phyloP scores from a whole-genome alignment of 2,797 vertebrate genomes.

The Ceryle rudis region DNA sequence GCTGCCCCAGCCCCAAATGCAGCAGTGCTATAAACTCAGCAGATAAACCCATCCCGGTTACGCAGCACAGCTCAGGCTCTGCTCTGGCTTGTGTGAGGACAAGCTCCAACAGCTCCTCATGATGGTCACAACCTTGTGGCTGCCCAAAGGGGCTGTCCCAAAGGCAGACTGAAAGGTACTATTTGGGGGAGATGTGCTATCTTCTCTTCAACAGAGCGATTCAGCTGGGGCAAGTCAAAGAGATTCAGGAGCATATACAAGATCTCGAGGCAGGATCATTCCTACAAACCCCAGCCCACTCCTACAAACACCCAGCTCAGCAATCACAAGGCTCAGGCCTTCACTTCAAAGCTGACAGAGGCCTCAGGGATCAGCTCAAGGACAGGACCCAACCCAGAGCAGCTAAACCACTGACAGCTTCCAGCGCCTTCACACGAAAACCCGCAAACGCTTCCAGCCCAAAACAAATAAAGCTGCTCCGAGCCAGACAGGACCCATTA shows the following conservation, averaged over 20 bases:
- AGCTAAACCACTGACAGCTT: not conserved
- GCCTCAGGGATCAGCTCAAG: not conserved
- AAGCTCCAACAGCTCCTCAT: not conserved
- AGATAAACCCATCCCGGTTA: not conserved
- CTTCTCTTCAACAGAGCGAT: not conserved
- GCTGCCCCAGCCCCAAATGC: not conserved
- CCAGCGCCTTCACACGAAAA: not conserved
- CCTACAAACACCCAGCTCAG: not conserved
- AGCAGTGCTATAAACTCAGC: not conserved
- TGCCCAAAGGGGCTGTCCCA: not conserved
- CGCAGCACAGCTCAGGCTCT: not conserved
- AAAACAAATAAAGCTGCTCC: slow-evolving; percentile 5
- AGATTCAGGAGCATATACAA: not conserved
- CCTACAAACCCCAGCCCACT: not conserved
- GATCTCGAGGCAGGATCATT: not conserved
- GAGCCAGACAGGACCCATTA: slow-evolving; percentile 18
- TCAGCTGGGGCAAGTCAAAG: not conserved
- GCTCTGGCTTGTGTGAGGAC: not conserved
- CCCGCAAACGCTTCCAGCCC: not conserved
- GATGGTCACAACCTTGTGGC: not conserved
- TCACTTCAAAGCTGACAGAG: not conserved
- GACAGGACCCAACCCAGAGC: not conserved
- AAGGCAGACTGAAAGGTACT: not conserved
- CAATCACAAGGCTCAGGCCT: not conserved
- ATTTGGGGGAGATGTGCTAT: not conserved